Conservation (phyloP, 30 jellyfish, hydroid and myxozoan species). For the Hydractinia echinata region DNA sequence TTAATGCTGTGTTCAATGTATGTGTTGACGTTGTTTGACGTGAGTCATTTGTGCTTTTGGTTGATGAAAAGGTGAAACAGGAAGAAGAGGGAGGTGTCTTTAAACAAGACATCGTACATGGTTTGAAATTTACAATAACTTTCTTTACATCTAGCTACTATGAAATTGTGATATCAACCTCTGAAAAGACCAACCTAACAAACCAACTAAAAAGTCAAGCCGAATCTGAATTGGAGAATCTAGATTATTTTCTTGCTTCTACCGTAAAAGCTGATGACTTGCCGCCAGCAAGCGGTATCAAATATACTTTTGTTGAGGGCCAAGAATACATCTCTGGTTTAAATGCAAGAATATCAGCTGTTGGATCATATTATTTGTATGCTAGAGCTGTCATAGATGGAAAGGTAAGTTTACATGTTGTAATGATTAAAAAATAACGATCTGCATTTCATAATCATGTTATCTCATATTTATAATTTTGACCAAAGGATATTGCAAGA, state of each 20-base stretch:
- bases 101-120: too few relatives aligned
- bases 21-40: too few relatives aligned
- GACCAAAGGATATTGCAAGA: too few relatives aligned
- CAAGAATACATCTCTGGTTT: slow-evolving; percentile 1
- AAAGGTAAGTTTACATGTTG: background rate
- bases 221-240: background rate
- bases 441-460: too few relatives aligned
- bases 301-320: slow-evolving; percentile 23
- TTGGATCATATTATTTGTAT: background rate
- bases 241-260: slow-evolving; percentile 19
- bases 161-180: background rate
- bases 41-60: too few relatives aligned
- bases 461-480: too few relatives aligned
- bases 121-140: too few relatives aligned
- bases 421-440: too few relatives aligned
- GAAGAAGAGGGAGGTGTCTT: too few relatives aligned
- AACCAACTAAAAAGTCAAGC: background rate
- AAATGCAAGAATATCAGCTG: slow-evolving; percentile 7
- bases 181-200: background rate
- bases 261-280: background rate
- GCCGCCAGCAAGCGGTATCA: background rate
- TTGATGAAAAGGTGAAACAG: too few relatives aligned
- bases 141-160: background rate
- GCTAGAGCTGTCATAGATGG: slow-evolving; percentile 18
- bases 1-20: too few relatives aligned